Evolutionary conservation across 2,888 invertebrate genomes (phyloP).

Genomic region (Resseliella maxima): DNA sequence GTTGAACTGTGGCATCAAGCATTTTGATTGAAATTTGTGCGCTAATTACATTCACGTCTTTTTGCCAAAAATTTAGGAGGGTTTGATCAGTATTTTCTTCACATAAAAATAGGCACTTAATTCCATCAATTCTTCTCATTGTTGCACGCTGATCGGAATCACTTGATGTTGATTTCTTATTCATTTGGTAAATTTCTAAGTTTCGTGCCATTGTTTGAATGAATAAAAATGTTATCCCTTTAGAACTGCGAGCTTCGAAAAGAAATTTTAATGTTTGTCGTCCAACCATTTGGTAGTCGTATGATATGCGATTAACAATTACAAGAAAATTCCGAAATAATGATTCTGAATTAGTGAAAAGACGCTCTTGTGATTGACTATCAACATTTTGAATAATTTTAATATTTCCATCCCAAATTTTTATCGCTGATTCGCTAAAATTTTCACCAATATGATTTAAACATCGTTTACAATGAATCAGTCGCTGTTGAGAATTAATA

Average conservation of each 20-base stretch:
- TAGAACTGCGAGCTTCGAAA: neutral
- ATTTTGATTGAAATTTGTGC: conserved; percentile 48
- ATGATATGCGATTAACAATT: neutral
- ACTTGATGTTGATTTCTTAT: neutral
- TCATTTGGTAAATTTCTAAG: conserved; percentile 46
- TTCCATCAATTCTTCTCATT: conserved; percentile 7
- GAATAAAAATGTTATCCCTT: neutral
- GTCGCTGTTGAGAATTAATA: conserved; percentile 56
- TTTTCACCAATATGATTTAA: conserved; percentile 58
- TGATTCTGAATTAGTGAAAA: neutral
- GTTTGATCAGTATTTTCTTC: conserved; percentile 27
- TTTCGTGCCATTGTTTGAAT: conserved; percentile 46
- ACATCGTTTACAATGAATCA: conserved; percentile 59
- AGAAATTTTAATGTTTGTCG: conserved; percentile 20
- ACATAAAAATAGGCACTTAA: conserved; percentile 43
- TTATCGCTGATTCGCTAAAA: neutral
- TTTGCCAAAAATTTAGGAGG: conserved; percentile 46
- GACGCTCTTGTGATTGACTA: neutral
- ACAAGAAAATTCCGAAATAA: conserved; percentile 20
- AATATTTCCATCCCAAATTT: conserved; percentile 56
- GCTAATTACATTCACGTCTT: conserved; percentile 11
- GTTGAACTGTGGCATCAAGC: conserved; percentile 26
- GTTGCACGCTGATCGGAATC: neutral
- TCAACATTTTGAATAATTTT: conserved; percentile 11
- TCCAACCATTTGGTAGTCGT: conserved; percentile 26